Conservation (phyloP, 2,888 invertebrate species). For the Philaethria dido region DNA sequence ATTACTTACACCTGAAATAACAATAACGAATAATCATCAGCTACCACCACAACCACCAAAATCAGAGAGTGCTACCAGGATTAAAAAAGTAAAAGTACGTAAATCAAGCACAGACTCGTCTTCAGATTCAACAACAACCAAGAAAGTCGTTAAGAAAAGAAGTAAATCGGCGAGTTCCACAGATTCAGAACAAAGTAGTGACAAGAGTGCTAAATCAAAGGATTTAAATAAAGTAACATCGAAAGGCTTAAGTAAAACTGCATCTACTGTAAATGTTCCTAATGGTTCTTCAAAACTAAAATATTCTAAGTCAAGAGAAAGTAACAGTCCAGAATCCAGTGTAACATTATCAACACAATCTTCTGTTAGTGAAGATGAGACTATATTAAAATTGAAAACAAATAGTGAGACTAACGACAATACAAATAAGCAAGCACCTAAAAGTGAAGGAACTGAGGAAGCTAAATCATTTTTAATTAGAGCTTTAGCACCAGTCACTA, state of each 20-base stretch:
- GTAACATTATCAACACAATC: constrained; percentile 80
- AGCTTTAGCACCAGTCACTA: constrained; percentile 90
- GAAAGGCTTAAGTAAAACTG: constrained; percentile 57
- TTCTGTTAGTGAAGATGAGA: constrained; percentile 79
- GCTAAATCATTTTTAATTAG: constrained; percentile 89
- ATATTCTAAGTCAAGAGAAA: constrained; percentile 73
- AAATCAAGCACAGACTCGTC: constrained; percentile 72
- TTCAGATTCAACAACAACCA: constrained; percentile 67
- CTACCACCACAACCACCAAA: constrained; percentile 81
- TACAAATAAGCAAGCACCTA: constrained; percentile 76
- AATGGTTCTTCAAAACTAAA: constrained; percentile 63
- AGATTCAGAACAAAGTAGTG: constrained; percentile 70
- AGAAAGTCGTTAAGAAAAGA: constrained; percentile 70
- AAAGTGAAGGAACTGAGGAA: constrained; percentile 82
- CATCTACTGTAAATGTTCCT: constrained; percentile 58
- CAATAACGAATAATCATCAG: constrained; percentile 72
- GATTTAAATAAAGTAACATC: constrained; percentile 47
- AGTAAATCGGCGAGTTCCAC: constrained; percentile 77
- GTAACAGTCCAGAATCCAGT: constrained; percentile 77
- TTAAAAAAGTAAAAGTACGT: constrained; percentile 68
- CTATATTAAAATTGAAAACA: constrained; percentile 63
- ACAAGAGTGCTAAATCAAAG: constrained; percentile 51
- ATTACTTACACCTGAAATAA: constrained; percentile 71
- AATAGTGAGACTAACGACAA: constrained; percentile 80
- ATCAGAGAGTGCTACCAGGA: constrained; percentile 62